Base-by-base conservation (phyloP, 2,113 vertebrate species). In the Panthera leo region DNA sequence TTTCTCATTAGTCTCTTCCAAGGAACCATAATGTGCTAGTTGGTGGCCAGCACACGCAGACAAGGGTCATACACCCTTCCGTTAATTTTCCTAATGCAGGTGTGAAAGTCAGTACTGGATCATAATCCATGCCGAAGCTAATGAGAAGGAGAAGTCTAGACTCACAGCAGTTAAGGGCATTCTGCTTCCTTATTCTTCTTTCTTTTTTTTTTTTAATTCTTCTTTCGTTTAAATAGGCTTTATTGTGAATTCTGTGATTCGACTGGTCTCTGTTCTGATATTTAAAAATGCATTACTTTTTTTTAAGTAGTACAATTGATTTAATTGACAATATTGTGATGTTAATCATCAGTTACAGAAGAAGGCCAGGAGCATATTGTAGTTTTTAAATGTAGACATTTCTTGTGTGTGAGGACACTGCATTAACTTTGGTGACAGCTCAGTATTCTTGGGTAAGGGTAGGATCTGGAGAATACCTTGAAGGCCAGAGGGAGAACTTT, bases 1-100 rank as follows among this genome's bases (percentile, higher is more conserved):
- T 94, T 97, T 86, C 93, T 95, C 71, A 94, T 97, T 97, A 92
- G 71, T 85, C 51, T 95, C 34, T 85, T 92, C 75, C 25, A 68
- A 73, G 7, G 67, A 85, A 36, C 8, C 53, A 45, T 85, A 70
- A 94, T 51, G 45, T 71, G 48, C 34, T 80, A 34, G 36, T 48
- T 92, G 45, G 75, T 94, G 91, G 80, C 80, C 53, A 73, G 75
- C 34, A 82, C 12, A 42, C 11, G n/a, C 21, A 92, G 79, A 65
- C 91, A 70, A 75, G 34, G 91, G 83, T 97, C 79, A 65, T 21
- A 39, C 53, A 75, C n/a, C 23, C 68, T 85, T 61, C 36, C 45
- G n/a, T 95, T 87, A 94, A 96, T 90, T 94, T 93, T 95, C 29
- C 61, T 92, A 75, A 76, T 11, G 39, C 84, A 92, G 31, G 68